Evolutionary conservation across 2,113 vertebrate species (phyloP).

Genomic region (Protobothrops mucrosquamatus): DNA sequence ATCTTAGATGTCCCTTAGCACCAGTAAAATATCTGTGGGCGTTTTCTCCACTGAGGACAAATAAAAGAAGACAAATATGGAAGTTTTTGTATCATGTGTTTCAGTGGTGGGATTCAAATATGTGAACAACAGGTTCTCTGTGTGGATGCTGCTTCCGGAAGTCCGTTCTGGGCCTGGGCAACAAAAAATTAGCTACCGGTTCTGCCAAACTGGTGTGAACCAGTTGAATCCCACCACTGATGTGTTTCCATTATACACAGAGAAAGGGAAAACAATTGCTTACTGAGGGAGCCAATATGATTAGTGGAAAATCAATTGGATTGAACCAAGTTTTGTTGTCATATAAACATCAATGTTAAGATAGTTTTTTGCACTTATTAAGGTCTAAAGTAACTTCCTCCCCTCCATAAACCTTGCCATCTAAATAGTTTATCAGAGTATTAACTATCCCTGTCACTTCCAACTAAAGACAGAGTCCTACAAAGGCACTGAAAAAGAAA

Average conservation of each 20-base stretch:
- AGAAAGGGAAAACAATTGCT: constrained; percentile 56
- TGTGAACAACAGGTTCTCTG: too few relatives aligned
- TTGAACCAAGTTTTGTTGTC: constrained; percentile 58
- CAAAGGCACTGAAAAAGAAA: too few relatives aligned
- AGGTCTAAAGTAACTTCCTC: not conserved
- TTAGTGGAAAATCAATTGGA: constrained; percentile 54
- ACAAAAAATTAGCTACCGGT: too few relatives aligned
- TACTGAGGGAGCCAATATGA: constrained; percentile 47
- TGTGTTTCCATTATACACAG: constrained; percentile 42
- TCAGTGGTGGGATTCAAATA: not conserved
- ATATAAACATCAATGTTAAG: constrained; percentile 7
- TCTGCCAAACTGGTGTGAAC: too few relatives aligned
- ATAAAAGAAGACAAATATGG: constrained; percentile 54
- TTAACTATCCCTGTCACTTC: too few relatives aligned
- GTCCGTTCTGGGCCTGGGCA: too few relatives aligned
- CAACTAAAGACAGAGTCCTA: too few relatives aligned
- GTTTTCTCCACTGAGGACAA: constrained; percentile 48
- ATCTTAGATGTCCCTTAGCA: constrained; percentile 37
- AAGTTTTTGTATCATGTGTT: constrained; percentile 49
- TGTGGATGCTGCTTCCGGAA: too few relatives aligned
- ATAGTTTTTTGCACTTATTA: not conserved
- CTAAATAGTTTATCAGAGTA: too few relatives aligned
- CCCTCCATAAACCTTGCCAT: too few relatives aligned
- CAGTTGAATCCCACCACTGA: too few relatives aligned
- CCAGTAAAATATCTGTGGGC: constrained; percentile 44